Evolutionary conservation across 1,140 invertebrate species (phyloP), one percentile per base, ranked within the genome.

Genomic region (Eumeta japonica): DNA sequence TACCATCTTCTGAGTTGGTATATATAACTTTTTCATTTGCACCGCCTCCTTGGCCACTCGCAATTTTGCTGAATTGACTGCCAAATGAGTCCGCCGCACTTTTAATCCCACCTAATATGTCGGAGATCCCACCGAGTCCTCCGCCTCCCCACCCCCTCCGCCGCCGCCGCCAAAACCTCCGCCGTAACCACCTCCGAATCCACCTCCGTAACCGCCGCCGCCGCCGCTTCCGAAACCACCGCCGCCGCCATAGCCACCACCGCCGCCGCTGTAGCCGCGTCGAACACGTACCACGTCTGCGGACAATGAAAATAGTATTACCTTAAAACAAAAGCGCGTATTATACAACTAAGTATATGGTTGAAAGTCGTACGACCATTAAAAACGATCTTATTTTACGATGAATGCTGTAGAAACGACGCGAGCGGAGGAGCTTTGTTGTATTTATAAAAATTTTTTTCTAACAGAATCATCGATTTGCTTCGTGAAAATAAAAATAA

Each of bases 281-380:
- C 75, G 71, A 10, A 77, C 62, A 39, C 78, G 74, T 18, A 71
- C 63, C 29, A 31, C 14, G 4, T 7, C 5, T 24, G 20, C 20
- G 5, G 20, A n/a, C 5, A 24, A 24, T 7, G 20, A 24, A n/a
- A n/a, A n/a, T n/a, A n/a, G n/a, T n/a, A n/a, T n/a, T n/a, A n/a
- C n/a, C n/a, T n/a, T n/a, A n/a, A n/a, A n/a, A n/a, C n/a, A n/a
- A n/a, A n/a, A n/a, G n/a, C n/a, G n/a, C n/a, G n/a, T n/a, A n/a
- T n/a, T n/a, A n/a, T n/a, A n/a, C n/a, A n/a, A n/a, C n/a, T n/a
- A n/a, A n/a, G n/a, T n/a, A n/a, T n/a, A n/a, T n/a, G n/a, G n/a
- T n/a, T n/a, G n/a, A n/a, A n/a, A n/a, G n/a, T n/a, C n/a, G n/a
- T n/a, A n/a, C n/a, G n/a, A n/a, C n/a, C n/a, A n/a, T n/a, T n/a